Evolutionary conservation across 2,888 invertebrate species (phyloP), one percentile per base, ranked within the genome.

Genomic region (Mythimna pallens): DNA sequence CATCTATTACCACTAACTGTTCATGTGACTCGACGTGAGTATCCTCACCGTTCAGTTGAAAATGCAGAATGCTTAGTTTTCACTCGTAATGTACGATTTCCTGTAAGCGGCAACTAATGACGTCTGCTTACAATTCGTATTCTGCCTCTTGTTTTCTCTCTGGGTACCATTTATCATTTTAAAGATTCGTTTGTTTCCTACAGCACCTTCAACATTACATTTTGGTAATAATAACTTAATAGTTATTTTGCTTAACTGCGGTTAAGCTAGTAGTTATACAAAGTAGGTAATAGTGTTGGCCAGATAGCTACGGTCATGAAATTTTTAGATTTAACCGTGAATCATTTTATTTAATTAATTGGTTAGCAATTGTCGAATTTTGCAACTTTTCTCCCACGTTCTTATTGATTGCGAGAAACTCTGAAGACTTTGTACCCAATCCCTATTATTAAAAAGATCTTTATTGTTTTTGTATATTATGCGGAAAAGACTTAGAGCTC

Each of bases 21-120:
- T 78, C 70, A 69, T 71, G 78, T 65, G 66, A 64, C 65, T 76
- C 73, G 78, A 80, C 72, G 70, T 73, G 73, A 80, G 77, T 65
- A 85, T 87, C 78, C 76, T 80, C 83, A 74, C 70, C 70, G 76
- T 87, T 89, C 87, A 85, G 85, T 88, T 85, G 82, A 86, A 90
- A 88, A 90, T 87, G 85, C 83, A 86, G 87, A 88, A 87, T 89
- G 88, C 87, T 81, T 83, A 85, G 90, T 89, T 91, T 91, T 90
- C 90, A 88, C 91, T 89, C 84, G 83, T 91, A 89, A 91, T 88
- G 83, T 87, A 88, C 84, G 81, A 87, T 89, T 92, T 92, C 92
- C 90, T 91, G 89, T 83, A 78, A 72, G 65, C 80, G 74, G 55
- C 77, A 65, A 82, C 87, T 91, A 92, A 91, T 90, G 90, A 90